A percentile compares a stretch with the other conserved stretches of the same genome.
These are phyloP conservation scores for Mya arenaria DNA, from an alignment of 1,140 invertebrate genomes.

Conservation along the genomic window DNA sequence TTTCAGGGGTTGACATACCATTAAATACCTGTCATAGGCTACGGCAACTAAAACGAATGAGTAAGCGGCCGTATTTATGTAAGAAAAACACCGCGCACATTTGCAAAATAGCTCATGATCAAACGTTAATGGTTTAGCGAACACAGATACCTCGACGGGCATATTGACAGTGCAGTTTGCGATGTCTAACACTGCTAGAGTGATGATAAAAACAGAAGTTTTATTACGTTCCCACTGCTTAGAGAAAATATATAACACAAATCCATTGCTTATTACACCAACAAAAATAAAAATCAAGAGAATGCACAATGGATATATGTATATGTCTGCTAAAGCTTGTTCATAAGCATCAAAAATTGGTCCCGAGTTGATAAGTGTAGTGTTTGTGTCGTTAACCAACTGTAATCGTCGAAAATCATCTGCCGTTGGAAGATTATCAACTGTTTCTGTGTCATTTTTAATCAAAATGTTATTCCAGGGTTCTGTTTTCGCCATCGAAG, in stretches of 20 bases:
- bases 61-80: conserved; percentile 29
- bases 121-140: conserved; percentile 27
- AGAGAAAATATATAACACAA: conserved; percentile 34
- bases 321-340: neutral
- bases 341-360: conserved; percentile 11
- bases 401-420: no score
- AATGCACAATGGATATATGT: conserved; percentile 19
- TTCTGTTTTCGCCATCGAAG: no score
- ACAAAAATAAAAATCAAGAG: conserved; percentile 3
- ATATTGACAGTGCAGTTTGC: conserved; percentile 41
- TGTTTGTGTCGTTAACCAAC: no score
- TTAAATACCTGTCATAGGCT: conserved; percentile 33
- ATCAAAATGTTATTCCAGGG: no score
- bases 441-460: no score
- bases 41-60: conserved; percentile 40
- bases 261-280: conserved; percentile 25
- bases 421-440: no score
- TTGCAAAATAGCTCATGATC: conserved; percentile 38
- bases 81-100: conserved; percentile 13
- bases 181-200: conserved; percentile 14
- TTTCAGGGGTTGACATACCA: conserved; percentile 41
- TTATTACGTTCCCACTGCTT: conserved; percentile 31
- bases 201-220: conserved; percentile 40
- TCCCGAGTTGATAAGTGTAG: conserved; percentile 12
- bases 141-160: conserved; percentile 25